Conservation (phyloP, 2,888 invertebrate genomes). For the Dicycla oo region DNA sequence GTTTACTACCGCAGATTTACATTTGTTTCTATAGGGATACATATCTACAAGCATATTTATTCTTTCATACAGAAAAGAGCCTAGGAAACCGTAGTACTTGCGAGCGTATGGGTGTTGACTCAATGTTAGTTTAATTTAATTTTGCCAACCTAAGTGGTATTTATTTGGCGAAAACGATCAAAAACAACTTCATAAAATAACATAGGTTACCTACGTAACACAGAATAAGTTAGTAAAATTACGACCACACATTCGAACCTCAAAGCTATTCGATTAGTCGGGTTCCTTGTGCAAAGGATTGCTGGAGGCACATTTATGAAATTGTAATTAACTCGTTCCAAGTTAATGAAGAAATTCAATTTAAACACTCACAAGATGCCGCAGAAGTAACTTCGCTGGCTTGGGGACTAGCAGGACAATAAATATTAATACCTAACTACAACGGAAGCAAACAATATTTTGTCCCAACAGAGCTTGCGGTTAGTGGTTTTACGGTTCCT, state of each 20-base stretch:
- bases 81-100: too few species aligned
- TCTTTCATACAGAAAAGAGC: too few species aligned
- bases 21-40: too few species aligned
- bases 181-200: background rate
- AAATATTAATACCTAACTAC: too few species aligned
- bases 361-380: conserved; percentile 12
- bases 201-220: background rate
- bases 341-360: conserved; percentile 31
- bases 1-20: too few species aligned
- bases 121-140: background rate
- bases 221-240: conserved; percentile 30
- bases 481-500: too few species aligned
- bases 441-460: too few species aligned
- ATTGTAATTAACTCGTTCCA: conserved; percentile 37
- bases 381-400: conserved; percentile 13
- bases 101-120: too few species aligned
- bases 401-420: conserved; percentile 5
- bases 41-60: too few species aligned
- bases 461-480: too few species aligned
- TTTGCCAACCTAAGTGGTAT: background rate
- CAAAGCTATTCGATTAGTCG: conserved; percentile 21
- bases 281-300: background rate
- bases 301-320: conserved; percentile 34
- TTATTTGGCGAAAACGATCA: too few species aligned
- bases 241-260: conserved; percentile 1